These are phyloP conservation scores for Tenodera sinensis DNA, from an alignment of 2,888 invertebrate species.

Conservation along the genomic window DNA sequence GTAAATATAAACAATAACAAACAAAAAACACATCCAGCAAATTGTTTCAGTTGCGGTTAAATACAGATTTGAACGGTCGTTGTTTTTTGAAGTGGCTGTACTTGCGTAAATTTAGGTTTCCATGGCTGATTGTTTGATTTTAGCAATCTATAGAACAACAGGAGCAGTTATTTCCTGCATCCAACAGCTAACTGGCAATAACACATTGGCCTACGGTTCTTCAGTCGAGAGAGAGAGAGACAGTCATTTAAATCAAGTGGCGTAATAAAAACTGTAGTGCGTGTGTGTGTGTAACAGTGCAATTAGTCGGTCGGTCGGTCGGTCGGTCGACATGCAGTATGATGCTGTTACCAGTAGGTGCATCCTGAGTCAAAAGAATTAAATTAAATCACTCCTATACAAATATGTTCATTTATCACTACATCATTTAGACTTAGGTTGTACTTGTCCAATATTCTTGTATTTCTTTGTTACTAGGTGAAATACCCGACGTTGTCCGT, in stretches of 20 bases:
- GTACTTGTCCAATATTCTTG: too few species aligned
- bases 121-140: not conserved
- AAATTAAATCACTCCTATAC: too few species aligned
- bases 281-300: not conserved
- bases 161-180: not conserved
- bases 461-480: too few species aligned
- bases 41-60: too few species aligned
- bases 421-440: too few species aligned
- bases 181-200: not conserved
- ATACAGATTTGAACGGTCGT: too few species aligned
- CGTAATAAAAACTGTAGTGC: not conserved
- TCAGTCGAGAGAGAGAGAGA: not conserved
- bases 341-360: not conserved
- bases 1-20: too few species aligned
- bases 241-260: not conserved
- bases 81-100: not conserved
- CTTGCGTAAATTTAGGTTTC: not conserved
- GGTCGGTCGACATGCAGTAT: not conserved
- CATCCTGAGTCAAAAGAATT: too few species aligned
- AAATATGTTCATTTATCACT: too few species aligned
- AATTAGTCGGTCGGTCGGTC: not conserved
- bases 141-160: not conserved
- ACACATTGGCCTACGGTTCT: not conserved
- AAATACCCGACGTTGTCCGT: too few species aligned
- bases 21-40: too few species aligned